Conservation (phyloP, 2,888 invertebrate genomes). For the Pristionchus arcanus region DNA sequence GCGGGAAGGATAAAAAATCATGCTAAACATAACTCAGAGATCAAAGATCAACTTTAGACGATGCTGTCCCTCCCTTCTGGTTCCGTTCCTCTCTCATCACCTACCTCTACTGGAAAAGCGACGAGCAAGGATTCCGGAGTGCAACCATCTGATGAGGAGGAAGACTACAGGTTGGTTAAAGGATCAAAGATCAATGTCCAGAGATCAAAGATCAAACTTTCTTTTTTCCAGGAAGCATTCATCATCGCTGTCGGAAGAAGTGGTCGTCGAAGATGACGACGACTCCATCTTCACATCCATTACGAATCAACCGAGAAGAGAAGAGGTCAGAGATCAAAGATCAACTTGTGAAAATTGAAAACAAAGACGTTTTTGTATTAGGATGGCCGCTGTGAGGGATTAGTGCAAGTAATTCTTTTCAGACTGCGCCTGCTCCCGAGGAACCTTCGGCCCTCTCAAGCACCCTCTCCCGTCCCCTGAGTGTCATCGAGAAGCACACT, state of each 20-base stretch:
- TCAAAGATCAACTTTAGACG: neutral
- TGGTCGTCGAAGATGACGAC: conserved; percentile 52
- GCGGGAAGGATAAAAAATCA: neutral
- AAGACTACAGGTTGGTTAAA: conserved; percentile 28
- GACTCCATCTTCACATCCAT: conserved; percentile 53
- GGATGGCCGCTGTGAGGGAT: neutral
- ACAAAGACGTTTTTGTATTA: too few relatives aligned
- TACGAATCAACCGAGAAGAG: conserved; percentile 53
- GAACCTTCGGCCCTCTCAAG: neutral
- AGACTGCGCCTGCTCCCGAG: neutral
- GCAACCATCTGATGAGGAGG: conserved; percentile 50
- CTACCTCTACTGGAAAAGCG: conserved; percentile 44
- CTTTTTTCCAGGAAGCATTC: conserved; percentile 39
- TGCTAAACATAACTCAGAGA: neutral
- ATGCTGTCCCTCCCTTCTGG: neutral
- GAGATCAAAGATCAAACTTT: neutral
- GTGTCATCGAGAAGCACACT: conserved; percentile 51
- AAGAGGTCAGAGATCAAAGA: conserved; percentile 49
- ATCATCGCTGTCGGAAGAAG: conserved; percentile 26
- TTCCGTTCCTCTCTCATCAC: conserved; percentile 45
- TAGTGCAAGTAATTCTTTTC: neutral
- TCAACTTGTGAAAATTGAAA: neutral
- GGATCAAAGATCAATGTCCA: neutral
- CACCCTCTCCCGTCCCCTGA: conserved; percentile 25
- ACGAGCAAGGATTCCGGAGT: conserved; percentile 50